phyloP scores from a whole-genome alignment of 2,888 invertebrate species.

The Protula sp. region DNA sequence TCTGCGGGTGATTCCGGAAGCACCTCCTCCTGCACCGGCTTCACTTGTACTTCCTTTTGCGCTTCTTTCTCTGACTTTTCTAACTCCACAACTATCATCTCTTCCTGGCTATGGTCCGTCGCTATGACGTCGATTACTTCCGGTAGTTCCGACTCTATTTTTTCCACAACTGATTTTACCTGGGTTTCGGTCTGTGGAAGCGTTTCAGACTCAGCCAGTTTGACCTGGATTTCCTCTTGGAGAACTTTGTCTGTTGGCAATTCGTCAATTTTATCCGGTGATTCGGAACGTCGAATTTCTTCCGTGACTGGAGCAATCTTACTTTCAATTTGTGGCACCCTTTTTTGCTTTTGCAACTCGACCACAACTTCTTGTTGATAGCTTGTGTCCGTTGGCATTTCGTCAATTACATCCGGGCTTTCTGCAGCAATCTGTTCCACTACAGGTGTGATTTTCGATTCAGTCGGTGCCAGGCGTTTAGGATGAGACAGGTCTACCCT shows the following conservation, averaged over 20 bases:
- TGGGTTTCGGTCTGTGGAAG: background rate
- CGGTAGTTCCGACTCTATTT: background rate
- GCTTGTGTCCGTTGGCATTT: background rate
- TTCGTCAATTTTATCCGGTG: background rate
- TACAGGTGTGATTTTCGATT: background rate
- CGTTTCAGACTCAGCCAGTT: background rate
- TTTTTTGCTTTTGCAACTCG: background rate
- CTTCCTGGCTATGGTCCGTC: conserved; percentile 3
- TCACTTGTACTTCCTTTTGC: conserved; percentile 10
- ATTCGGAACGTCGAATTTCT: conserved; percentile 2
- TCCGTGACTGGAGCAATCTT: conserved; percentile 4
- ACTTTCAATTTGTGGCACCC: conserved; percentile 1
- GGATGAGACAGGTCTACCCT: background rate
- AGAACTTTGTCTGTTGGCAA: background rate
- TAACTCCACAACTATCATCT: conserved; percentile 6
- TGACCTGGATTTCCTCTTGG: background rate
- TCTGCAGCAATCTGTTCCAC: background rate
- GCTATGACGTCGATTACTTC: background rate
- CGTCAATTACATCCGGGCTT: background rate
- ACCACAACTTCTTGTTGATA: background rate
- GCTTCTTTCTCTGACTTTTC: conserved; percentile 6
- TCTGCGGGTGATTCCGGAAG: conserved; percentile 9
- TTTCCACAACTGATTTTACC: background rate
- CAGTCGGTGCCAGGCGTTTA: background rate
- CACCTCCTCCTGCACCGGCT: conserved; percentile 11